Conservation (phyloP, 2,888 invertebrate genomes). For the Caprella mutica region DNA sequence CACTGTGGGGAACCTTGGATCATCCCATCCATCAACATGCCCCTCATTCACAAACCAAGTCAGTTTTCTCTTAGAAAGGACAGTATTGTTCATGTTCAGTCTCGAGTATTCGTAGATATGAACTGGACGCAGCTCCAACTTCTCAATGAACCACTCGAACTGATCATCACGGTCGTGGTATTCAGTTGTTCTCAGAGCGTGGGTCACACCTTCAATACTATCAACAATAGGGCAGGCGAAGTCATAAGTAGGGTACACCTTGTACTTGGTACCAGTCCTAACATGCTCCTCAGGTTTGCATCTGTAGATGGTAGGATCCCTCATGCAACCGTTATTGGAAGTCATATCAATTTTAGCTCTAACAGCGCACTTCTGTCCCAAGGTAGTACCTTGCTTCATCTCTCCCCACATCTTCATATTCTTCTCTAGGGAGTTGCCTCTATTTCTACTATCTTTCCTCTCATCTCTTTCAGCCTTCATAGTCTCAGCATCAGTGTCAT, state of each 20-base stretch:
- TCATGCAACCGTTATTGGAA: conserved; percentile 87
- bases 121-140: conserved; percentile 71
- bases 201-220: conserved; percentile 91
- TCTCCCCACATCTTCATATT: conserved; percentile 85
- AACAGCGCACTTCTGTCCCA: conserved; percentile 82
- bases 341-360: conserved; percentile 96
- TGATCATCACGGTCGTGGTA: conserved; percentile 97
- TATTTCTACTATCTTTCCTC: conserved; percentile 67
- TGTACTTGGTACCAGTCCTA: conserved; percentile 84
- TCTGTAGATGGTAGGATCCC: conserved; percentile 96
- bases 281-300: conserved; percentile 94
- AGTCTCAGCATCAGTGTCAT: conserved; percentile 83
- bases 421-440: conserved; percentile 65
- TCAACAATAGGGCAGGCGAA: conserved; percentile 99
- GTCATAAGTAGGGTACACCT: conserved; percentile 98
- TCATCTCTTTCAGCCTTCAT: conserved; percentile 95
- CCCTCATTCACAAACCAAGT: conserved; percentile 96
- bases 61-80: conserved; percentile 89
- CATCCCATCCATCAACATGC: conserved; percentile 96
- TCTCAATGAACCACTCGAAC: conserved; percentile 93
- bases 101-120: conserved; percentile 94
- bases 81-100: conserved; percentile 95
- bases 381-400: conserved; percentile 72
- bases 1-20: conserved; percentile 97
- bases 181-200: conserved; percentile 93